Base-by-base conservation (phyloP, 2,113 vertebrate genomes). In the Plecturocebus donacophilus region DNA sequence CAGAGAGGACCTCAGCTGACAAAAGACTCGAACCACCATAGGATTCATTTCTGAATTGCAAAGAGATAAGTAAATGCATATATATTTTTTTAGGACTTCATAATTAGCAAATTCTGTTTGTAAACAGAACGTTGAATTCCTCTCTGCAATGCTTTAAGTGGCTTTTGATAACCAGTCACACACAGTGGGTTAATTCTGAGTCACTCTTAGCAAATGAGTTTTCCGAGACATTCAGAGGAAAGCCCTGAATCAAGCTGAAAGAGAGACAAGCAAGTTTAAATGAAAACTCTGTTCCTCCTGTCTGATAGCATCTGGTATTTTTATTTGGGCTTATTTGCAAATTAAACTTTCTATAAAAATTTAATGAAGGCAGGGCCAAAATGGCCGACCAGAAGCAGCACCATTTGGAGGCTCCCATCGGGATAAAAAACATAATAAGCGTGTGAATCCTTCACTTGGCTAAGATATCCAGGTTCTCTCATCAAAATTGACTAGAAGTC, bases 41-140 rank as follows among this genome's bases (percentile, higher is more conserved):
- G 91, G 61, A 16, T 81, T 97, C 75, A 95, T 91, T 98, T 95
- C 95, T 96, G 82, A 97, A 98, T 82, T 77, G 91, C 75, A 81
- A 91, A 77, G 79, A 92, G 40, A 91, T 80, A 81, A 82, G 49
- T 64, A 95, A 45, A 97, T 83, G 68, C 5, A 56, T 27, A 75
- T 83, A 56, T 58, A 73, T 92, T 97, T 96, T 96, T 93, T 20
- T 66, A 97, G 93, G 90, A 23, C 95, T 87, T 82, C 91, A 95
- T 56, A 90, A 96, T 91, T 98, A 95, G 95, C 87, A 91, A 92
- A 80, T 97, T 6, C 1, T 77, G 95, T 97, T 97, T 98, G 92
- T 96, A 90, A 85, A 47, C 77, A 89, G 68, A 95, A 96, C 42
- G 84, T 66, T 94, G 32, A 68, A 73, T 97, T 98, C 66, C 66